These are phyloP conservation scores for Bagarius yarrelli DNA, from an alignment of 2,113 vertebrate species.

Conservation along the genomic window DNA sequence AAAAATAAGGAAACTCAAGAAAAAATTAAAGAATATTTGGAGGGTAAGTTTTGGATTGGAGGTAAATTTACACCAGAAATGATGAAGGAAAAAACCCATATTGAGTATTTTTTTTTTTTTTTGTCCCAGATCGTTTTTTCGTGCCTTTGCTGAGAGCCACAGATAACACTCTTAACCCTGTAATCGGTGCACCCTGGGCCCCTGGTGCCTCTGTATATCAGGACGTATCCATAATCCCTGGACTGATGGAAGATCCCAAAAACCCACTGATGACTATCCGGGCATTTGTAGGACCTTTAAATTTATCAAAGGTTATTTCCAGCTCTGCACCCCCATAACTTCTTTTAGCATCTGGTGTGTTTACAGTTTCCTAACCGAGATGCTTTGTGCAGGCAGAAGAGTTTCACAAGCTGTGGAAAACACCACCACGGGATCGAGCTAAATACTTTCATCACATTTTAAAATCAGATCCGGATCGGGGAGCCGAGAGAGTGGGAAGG, in stretches of 20 bases:
- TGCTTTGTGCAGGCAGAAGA: conserved; percentile 79
- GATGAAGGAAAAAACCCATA: neutral
- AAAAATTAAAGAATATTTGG: conserved; percentile 82
- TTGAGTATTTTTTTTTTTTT: neutral
- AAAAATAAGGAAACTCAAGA: conserved; percentile 82
- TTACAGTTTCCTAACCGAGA: neutral
- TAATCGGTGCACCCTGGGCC: conserved; percentile 89
- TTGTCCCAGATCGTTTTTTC: conserved; percentile 81
- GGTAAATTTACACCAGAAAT: neutral
- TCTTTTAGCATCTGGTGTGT: neutral
- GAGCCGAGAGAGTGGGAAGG: conserved; percentile 87
- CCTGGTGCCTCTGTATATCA: neutral
- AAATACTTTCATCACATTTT: conserved; percentile 79
- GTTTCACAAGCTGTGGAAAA: conserved; percentile 91
- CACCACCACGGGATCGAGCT: conserved; percentile 84
- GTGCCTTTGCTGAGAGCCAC: conserved; percentile 88
- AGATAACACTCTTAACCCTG: conserved; percentile 85
- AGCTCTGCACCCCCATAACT: neutral
- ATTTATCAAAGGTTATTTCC: conserved; percentile 68
- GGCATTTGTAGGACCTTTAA: conserved; percentile 90
- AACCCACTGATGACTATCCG: conserved; percentile 83
- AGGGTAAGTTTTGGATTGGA: conserved; percentile 75
- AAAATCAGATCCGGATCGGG: conserved; percentile 91
- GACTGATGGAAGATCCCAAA: conserved; percentile 77
- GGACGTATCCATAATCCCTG: conserved; percentile 55